A percentile compares a stretch with the other conserved stretches of the same genome.
Evolutionary conservation across 1,140 invertebrate genomes (phyloP).

Genomic region (Bradysia coprophila): DNA sequence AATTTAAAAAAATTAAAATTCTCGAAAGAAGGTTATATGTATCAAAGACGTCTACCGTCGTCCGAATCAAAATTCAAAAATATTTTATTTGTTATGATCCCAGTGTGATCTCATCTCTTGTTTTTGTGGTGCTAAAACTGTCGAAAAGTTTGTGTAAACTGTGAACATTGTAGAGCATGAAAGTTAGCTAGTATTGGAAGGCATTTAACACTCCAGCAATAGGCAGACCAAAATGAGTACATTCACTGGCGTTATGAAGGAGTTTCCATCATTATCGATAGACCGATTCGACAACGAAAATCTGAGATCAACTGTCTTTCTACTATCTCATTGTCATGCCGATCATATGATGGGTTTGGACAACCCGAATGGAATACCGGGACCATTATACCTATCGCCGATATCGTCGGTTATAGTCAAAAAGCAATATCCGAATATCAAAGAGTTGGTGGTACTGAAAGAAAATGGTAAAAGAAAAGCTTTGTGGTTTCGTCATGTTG

Average conservation of each 20-base stretch:
- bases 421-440: constrained; percentile 9
- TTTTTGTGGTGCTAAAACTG: too few relatives aligned
- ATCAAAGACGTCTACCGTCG: too few relatives aligned
- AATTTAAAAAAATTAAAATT: too few relatives aligned
- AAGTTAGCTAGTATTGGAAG: too few relatives aligned
- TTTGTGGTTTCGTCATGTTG: background rate
- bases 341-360: constrained; percentile 45
- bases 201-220: too few relatives aligned
- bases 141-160: too few relatives aligned
- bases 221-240: constrained; percentile 34
- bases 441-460: constrained; percentile 5
- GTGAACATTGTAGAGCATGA: too few relatives aligned
- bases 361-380: constrained; percentile 6
- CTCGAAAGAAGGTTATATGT: too few relatives aligned
- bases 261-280: constrained; percentile 39
- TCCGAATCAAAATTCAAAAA: too few relatives aligned
- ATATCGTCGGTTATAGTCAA: constrained; percentile 23
- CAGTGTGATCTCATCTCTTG: too few relatives aligned
- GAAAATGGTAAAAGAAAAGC: background rate
- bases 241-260: constrained; percentile 35
- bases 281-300: constrained; percentile 36
- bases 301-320: constrained; percentile 33
- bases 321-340: constrained; percentile 43
- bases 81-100: too few relatives aligned
- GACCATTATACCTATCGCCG: constrained; percentile 8